phyloP scores from a whole-genome alignment of 2,113 vertebrate species.

The Elephantulus edwardii region DNA sequence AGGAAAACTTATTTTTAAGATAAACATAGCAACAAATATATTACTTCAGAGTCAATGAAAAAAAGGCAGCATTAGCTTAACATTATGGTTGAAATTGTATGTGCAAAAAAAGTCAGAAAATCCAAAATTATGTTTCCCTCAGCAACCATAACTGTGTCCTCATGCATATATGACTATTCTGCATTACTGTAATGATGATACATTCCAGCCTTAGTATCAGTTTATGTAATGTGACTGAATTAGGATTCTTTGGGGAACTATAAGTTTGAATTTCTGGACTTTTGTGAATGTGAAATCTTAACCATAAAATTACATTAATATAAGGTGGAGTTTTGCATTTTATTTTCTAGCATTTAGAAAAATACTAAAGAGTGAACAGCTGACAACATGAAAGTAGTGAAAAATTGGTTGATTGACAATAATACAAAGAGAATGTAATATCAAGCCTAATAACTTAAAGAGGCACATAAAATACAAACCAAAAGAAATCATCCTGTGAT shows the following conservation, averaged over 20 bases:
- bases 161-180: slow-evolving; percentile 64
- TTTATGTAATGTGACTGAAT: slow-evolving; percentile 66
- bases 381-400: slow-evolving; percentile 46
- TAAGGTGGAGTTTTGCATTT: slow-evolving; percentile 54
- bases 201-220: slow-evolving; percentile 70
- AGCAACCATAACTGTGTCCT: slow-evolving; percentile 69
- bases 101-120: slow-evolving; percentile 68
- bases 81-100: slow-evolving; percentile 63
- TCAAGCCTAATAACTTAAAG: slow-evolving; percentile 24
- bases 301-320: slow-evolving; percentile 68
- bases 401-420: slow-evolving; percentile 27
- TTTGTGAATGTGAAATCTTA: slow-evolving; percentile 43
- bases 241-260: slow-evolving; percentile 63
- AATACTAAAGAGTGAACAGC: slow-evolving; percentile 45
- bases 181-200: slow-evolving; percentile 61
- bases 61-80: slow-evolving; percentile 68
- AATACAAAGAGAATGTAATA: slow-evolving; percentile 38
- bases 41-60: slow-evolving; percentile 64
- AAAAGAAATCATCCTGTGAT: slow-evolving; percentile 5
- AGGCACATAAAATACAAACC: not conserved
- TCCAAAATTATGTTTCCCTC: slow-evolving; percentile 75
- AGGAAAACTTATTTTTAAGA: slow-evolving; percentile 68
- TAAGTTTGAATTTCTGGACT: slow-evolving; percentile 73
- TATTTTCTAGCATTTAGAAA: slow-evolving; percentile 62
- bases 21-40: slow-evolving; percentile 69